Evolutionary conservation across 2,888 invertebrate genomes (phyloP), one percentile per base, ranked within the genome.

Genomic region (Sinodicranocentrus sp.): DNA sequence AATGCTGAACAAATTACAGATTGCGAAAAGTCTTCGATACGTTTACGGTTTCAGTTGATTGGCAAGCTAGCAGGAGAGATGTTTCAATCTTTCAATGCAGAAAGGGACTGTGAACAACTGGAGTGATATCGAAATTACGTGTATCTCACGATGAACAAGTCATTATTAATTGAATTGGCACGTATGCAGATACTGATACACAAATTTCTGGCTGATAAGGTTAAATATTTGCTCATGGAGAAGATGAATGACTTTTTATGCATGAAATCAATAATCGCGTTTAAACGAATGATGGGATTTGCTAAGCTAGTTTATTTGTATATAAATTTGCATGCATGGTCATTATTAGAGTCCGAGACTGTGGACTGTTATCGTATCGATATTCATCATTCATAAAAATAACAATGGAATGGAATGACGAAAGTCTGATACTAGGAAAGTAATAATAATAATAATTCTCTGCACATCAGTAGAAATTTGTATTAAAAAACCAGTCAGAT

Each of bases 201-300:
- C 48, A 6, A 48, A 48, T 48, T n/a, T n/a, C 48, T 48, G 15
- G 48, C 48, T 48, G 48, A 48, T 48, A 48, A 48, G 48, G 15
- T n/a, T 48, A 48, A 15, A n/a, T 48, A 48, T 48, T n/a, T 48
- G 48, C 48, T n/a, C 48, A 48, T n/a, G 10, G n/a, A 48, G n/a
- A 48, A 48, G 48, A 48, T 48, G 48, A 48, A 48, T 48, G 48
- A 48, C 48, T 48, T 48, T 48, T 33, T 33, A 10, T 3, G 33
- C 33, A 33, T 10, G 33, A 33, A 33, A 33, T 33, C 33, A 33
- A 33, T 33, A 33, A 33, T 10, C 5, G 10, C 33, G 33, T 33
- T 33, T 33, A 6, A 33, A 33, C 10, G 10, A 33, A 33, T 33
- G 33, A 33, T n/a, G n/a, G n/a, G n/a, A 10, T 33, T 48, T 48